Conservation (phyloP, 2,113 vertebrate genomes). For the Burhinus oedicnemus region DNA sequence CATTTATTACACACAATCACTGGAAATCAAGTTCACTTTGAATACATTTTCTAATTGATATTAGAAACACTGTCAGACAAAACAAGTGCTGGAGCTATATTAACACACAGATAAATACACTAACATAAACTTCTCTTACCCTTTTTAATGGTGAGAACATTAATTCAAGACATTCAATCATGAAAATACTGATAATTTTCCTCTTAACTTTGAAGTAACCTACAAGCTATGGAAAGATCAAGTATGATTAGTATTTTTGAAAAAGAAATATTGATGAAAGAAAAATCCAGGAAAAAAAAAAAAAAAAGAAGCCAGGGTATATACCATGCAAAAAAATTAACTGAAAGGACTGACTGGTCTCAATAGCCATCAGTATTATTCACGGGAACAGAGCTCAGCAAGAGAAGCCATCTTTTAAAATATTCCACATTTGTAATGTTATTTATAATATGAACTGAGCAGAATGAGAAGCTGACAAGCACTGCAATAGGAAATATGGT, state of each 20-base stretch:
- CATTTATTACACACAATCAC: neutral
- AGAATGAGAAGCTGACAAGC: neutral
- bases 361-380: neutral
- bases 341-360: neutral
- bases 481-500: neutral
- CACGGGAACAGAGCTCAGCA: neutral
- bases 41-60: neutral
- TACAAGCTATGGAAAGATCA: neutral
- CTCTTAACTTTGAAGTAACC: neutral
- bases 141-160: neutral
- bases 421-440: neutral
- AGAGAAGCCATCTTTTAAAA: slow-evolving; percentile 1
- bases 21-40: slow-evolving; percentile 5
- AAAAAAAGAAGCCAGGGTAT: neutral
- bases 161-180: neutral
- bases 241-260: neutral
- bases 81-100: neutral
- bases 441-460: neutral
- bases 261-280: neutral
- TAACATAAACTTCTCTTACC: neutral
- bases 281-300: neutral
- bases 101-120: neutral
- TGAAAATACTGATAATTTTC: neutral
- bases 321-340: neutral
- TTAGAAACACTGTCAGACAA: neutral